Evolutionary conservation across 2,888 invertebrate species (phyloP).

Genomic region (Ectropis crepuscularia): DNA sequence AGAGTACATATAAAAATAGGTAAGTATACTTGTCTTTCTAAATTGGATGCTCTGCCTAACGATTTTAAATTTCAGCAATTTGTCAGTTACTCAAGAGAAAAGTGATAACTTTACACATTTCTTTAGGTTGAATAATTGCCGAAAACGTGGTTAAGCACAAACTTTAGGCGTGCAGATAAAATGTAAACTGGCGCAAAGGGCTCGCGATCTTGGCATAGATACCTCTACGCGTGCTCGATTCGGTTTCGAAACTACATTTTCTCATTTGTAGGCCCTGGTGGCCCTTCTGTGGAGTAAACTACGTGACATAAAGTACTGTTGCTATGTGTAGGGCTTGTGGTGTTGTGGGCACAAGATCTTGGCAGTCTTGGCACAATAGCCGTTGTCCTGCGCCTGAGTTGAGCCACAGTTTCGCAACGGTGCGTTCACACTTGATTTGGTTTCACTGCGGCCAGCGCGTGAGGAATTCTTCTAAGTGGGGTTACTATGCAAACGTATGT

Average conservation of each 20-base stretch:
- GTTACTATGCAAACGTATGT: constrained; percentile 20
- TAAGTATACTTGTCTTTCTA: too few species aligned
- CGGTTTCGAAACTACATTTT: constrained; percentile 14
- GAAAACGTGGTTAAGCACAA: too few species aligned
- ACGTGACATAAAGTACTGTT: constrained; percentile 18
- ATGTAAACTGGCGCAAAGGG: background rate
- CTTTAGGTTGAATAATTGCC: too few species aligned
- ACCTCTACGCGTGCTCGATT: constrained; percentile 8
- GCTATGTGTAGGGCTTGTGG: constrained; percentile 6
- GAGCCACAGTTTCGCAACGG: constrained; percentile 59
- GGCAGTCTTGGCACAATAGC: constrained; percentile 45
- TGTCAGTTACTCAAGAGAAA: too few species aligned
- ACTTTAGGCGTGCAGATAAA: too few species aligned
- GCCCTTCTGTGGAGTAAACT: constrained; percentile 12
- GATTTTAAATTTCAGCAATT: too few species aligned
- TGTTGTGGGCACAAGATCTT: constrained; percentile 32
- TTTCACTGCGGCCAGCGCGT: constrained; percentile 58
- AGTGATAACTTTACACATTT: too few species aligned
- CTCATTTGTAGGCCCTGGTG: constrained; percentile 10
- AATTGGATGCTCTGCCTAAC: too few species aligned
- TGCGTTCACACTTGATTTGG: constrained; percentile 72
- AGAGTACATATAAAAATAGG: too few species aligned
- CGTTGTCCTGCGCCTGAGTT: constrained; percentile 47
- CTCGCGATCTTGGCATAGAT: constrained; percentile 19
- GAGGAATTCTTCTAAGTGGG: constrained; percentile 44